Percentiles rank a stretch among this genome's conserved stretches.
These are phyloP conservation scores for Drosophila leonis DNA, from an alignment of 2,888 invertebrate species.

Conservation along the genomic window DNA sequence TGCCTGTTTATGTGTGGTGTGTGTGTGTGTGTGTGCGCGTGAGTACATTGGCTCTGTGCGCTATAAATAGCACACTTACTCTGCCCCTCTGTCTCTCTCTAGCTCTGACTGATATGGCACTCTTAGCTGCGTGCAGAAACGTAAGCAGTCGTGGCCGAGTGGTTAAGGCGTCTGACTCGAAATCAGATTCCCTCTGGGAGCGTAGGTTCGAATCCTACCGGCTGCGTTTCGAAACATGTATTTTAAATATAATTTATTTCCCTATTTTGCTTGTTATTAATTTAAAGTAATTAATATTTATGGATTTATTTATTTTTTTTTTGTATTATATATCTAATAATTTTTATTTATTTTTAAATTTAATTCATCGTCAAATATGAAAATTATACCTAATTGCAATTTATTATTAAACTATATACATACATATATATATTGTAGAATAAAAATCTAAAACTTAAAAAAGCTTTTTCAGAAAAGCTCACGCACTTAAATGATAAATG, in stretches of 20 bases:
- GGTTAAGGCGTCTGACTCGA: constrained; percentile 86
- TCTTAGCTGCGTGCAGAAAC: accelerated
- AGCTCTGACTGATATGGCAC: constrained; percentile 3
- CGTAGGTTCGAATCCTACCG: constrained; percentile 95
- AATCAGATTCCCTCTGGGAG: constrained; percentile 92
- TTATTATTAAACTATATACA: background rate
- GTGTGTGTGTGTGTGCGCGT: background rate
- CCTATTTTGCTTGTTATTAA: too few species aligned
- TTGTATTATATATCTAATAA: background rate
- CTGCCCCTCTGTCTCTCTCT: background rate
- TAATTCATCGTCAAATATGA: background rate
- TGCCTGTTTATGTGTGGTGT: background rate
- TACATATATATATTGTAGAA: background rate
- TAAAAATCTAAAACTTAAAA: background rate
- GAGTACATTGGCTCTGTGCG: background rate
- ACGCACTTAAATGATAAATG: background rate
- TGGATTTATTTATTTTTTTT: too few species aligned
- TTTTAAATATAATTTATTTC: background rate
- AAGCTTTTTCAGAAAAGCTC: constrained; percentile 3
- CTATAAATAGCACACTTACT: constrained; percentile 25
- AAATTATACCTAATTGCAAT: background rate
- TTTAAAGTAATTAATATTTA: background rate
- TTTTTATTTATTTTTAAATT: background rate
- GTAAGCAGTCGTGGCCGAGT: constrained; percentile 85
- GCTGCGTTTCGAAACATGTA: constrained; percentile 86